Conservation (phyloP, 2,797 vertebrate species). For the Pseudotriccus pelzelni region DNA sequence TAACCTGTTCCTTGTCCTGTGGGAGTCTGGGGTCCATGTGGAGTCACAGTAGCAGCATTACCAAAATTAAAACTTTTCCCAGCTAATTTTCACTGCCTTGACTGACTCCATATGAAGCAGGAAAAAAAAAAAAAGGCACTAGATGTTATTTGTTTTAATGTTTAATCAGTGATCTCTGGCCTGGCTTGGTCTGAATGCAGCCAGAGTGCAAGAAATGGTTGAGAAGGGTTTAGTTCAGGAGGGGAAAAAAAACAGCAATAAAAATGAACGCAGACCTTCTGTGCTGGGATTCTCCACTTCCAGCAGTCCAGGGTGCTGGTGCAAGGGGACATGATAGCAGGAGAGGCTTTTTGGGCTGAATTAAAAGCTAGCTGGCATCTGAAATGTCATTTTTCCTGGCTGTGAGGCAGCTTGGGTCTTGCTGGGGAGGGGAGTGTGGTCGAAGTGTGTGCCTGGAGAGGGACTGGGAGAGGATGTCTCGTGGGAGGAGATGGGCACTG, state of each 20-base stretch:
- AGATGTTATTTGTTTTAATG: not conserved
- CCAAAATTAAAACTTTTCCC: not conserved
- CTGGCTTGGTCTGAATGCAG: not conserved
- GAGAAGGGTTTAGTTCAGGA: not conserved
- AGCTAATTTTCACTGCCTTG: not conserved
- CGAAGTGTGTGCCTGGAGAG: not conserved
- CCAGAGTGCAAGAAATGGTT: not conserved
- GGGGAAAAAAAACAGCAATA: not conserved
- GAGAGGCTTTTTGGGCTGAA: not conserved
- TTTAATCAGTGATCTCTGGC: not conserved
- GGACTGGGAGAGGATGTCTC: not conserved
- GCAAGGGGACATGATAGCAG: not conserved
- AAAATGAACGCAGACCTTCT: not conserved
- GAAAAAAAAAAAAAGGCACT: not conserved
- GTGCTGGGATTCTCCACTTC: not conserved
- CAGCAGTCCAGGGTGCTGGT: not conserved
- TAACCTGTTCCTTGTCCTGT: not conserved
- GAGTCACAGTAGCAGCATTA: not conserved
- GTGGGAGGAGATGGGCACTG: accelerated
- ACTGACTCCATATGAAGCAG: accelerated
- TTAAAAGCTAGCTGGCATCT: not conserved
- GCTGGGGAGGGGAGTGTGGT: not conserved
- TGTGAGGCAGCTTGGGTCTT: not conserved
- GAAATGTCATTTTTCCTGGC: not conserved
- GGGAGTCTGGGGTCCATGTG: accelerated